phyloP scores from a whole-genome alignment of 2,888 invertebrate species.

The Tipula lateralis region DNA sequence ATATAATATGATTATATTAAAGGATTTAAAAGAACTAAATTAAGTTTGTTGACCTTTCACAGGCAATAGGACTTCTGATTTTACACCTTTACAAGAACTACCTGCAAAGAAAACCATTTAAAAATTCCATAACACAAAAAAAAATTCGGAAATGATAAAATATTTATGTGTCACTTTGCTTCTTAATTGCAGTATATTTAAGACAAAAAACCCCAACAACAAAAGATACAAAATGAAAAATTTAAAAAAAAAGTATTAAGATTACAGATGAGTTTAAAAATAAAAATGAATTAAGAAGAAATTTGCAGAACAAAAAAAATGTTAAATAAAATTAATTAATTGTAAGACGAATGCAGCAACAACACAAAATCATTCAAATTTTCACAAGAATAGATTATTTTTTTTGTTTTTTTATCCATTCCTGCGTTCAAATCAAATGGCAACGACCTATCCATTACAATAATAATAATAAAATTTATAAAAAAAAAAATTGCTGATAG shows the following conservation, averaged over 20 bases:
- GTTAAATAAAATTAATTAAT: background rate
- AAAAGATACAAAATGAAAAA: background rate
- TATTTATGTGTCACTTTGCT: conserved; percentile 24
- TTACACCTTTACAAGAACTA: background rate
- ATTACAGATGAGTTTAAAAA: conserved; percentile 11
- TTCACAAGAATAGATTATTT: background rate
- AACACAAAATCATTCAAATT: conserved; percentile 12
- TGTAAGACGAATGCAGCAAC: conserved; percentile 12
- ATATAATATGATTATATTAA: background rate
- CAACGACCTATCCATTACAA: conserved; percentile 19
- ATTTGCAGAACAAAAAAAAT: background rate
- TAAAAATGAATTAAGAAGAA: conserved; percentile 1
- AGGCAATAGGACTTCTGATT: background rate
- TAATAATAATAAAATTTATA: conserved; percentile 5
- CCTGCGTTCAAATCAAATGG: background rate
- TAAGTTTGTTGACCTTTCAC: background rate
- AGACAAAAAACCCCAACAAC: background rate
- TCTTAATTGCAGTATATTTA: conserved; percentile 1
- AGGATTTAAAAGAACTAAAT: background rate
- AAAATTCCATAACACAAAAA: background rate
- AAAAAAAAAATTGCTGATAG: background rate
- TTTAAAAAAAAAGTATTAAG: background rate
- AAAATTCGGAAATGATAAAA: background rate
- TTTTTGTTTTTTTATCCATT: background rate
- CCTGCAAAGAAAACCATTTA: background rate